A percentile compares a stretch with the other conserved stretches of the same genome.
phyloP scores from a whole-genome alignment of 1,140 invertebrate species.

The Drosophila tsacasi region DNA sequence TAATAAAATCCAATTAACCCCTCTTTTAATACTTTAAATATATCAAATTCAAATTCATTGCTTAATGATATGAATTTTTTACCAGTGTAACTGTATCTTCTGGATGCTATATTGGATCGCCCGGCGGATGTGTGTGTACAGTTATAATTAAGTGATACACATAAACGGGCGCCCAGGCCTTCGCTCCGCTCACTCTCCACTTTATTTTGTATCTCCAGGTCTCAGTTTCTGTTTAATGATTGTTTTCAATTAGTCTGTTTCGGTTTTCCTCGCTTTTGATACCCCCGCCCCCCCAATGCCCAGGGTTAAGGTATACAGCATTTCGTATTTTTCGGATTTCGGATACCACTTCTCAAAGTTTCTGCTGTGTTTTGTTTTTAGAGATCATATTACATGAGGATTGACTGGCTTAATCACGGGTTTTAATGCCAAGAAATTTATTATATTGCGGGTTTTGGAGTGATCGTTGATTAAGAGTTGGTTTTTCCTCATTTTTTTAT shows the following conservation, averaged over 20 bases:
- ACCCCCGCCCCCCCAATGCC: neutral
- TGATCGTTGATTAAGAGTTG: neutral
- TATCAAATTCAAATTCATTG: too few relatives aligned
- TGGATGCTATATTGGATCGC: conserved; percentile 20
- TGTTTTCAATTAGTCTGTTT: conserved; percentile 73
- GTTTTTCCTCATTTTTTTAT: neutral
- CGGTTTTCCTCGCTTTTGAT: conserved; percentile 36
- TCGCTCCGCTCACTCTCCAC: conserved; percentile 5
- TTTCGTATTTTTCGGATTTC: neutral
- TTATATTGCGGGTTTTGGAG: neutral
- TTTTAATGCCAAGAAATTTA: neutral
- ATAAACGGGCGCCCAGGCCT: conserved; percentile 47
- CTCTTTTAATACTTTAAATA: too few relatives aligned
- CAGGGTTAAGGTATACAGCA: conserved; percentile 10
- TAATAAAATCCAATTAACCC: too few relatives aligned
- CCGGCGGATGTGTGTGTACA: conserved; percentile 58
- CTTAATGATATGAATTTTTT: neutral
- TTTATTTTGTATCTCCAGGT: conserved; percentile 23
- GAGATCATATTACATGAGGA: conserved; percentile 11
- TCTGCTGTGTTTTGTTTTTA: neutral
- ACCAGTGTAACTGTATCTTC: conserved; percentile 22
- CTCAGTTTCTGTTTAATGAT: conserved; percentile 71
- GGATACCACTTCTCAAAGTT: neutral
- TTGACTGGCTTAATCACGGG: neutral
- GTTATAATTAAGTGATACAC: conserved; percentile 82